These are phyloP conservation scores for Trogon melanurus DNA, from an alignment of 2,113 vertebrate species.

Conservation along the genomic window DNA sequence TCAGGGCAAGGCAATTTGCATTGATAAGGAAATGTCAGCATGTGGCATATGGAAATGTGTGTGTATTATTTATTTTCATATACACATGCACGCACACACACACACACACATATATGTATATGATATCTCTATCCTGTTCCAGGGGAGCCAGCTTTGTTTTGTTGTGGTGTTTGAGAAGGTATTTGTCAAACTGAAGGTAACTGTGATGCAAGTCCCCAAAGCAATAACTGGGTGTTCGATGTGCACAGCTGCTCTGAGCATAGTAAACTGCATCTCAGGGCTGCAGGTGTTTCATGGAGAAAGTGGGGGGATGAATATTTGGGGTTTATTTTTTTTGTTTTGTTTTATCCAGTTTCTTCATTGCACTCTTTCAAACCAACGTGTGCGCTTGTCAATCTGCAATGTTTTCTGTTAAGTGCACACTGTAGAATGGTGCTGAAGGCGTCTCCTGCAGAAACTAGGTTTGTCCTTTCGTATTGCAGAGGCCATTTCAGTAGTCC, in stretches of 20 bases:
- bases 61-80: not conserved
- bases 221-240: not conserved
- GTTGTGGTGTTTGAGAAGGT: not conserved
- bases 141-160: not conserved
- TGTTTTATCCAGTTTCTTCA: not conserved
- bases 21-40: not conserved
- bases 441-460: not conserved
- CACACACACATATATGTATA: fast-evolving
- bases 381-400: fast-evolving
- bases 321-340: not conserved
- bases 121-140: not conserved
- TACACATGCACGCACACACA: no score
- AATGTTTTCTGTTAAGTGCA: not conserved
- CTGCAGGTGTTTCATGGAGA: not conserved
- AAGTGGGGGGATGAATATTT: not conserved
- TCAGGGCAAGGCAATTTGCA: not conserved
- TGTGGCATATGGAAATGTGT: not conserved
- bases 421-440: not conserved
- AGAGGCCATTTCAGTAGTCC: not conserved
- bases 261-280: not conserved
- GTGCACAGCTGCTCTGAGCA: not conserved
- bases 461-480: not conserved
- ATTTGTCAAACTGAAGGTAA: not conserved
- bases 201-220: not conserved
- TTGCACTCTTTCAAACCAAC: not conserved